A percentile compares a stretch with the other conserved stretches of the same genome.
phyloP scores from a whole-genome alignment of 1,140 invertebrate genomes.

The Drosophila neocordata region DNA sequence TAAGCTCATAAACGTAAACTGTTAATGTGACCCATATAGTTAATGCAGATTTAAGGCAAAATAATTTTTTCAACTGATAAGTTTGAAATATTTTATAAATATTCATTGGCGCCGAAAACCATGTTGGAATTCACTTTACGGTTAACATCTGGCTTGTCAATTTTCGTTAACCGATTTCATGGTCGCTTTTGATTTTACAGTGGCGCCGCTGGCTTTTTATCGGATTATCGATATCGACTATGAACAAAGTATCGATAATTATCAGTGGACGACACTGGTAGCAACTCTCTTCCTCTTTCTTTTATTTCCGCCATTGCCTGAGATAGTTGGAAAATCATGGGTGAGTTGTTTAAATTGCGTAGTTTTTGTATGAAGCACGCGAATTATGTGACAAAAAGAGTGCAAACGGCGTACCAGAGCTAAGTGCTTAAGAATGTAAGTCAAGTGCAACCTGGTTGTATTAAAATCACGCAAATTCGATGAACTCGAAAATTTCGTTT shows the following conservation, averaged over 20 bases:
- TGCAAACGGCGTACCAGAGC: conserved; percentile 44
- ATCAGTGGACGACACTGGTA: conserved; percentile 4
- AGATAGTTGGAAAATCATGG: conserved; percentile 82
- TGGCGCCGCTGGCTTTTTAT: not conserved
- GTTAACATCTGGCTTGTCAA: not conserved
- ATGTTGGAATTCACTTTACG: not conserved
- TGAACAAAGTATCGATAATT: not conserved
- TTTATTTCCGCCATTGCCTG: conserved; percentile 83
- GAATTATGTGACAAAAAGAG: conserved; percentile 28
- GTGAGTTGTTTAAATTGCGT: conserved; percentile 75
- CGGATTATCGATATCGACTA: not conserved
- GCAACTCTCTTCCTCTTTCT: conserved; percentile 62
- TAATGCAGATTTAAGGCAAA: not conserved
- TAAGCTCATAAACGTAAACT: not conserved
- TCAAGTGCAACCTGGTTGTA: conserved; percentile 24
- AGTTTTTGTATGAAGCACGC: conserved; percentile 60
- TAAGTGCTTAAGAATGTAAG: conserved; percentile 48
- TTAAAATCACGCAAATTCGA: conserved; percentile 7
- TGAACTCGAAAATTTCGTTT: conserved; percentile 21
- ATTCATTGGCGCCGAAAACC: too few relatives aligned
- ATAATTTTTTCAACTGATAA: not conserved
- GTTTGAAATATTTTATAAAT: not conserved
- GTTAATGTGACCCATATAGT: not conserved
- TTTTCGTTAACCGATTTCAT: not conserved
- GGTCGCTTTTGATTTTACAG: not conserved